phyloP scores from a whole-genome alignment of 2,888 invertebrate species.

The Callosobruchus maculatus region DNA sequence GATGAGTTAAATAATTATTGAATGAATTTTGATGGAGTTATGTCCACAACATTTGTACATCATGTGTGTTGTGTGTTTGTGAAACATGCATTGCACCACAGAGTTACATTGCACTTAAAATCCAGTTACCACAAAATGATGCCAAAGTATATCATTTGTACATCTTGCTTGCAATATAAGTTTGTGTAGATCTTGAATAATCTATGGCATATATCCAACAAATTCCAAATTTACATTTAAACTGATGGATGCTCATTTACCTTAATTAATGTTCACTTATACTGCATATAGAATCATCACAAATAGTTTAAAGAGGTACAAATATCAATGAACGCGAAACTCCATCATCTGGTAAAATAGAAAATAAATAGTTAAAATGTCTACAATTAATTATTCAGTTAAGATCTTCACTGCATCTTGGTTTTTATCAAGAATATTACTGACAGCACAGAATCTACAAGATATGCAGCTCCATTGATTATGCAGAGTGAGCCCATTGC shows the following conservation, averaged over 20 bases:
- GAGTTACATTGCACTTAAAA: no score
- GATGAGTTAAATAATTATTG: neutral
- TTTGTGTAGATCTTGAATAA: no score
- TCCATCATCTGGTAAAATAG: neutral
- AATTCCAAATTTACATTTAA: no score
- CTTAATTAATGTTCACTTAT: no score
- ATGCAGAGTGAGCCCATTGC: constrained; percentile 79
- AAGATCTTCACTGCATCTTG: constrained; percentile 14
- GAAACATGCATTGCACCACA: no score
- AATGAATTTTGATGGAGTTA: neutral
- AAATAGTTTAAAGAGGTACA: neutral
- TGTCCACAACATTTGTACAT: neutral
- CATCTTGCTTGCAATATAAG: neutral
- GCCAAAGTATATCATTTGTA: no score
- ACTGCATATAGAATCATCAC: no score
- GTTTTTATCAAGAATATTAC: constrained; percentile 53
- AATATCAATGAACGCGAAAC: neutral
- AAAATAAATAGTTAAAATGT: neutral
- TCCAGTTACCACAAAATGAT: no score
- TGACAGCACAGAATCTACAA: constrained; percentile 75
- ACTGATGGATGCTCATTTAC: no score
- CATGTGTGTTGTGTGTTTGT: no score
- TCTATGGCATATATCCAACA: no score
- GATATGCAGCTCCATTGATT: constrained; percentile 73
- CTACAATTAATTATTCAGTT: neutral